A percentile compares a stretch with the other conserved stretches of the same genome.
phyloP scores from a whole-genome alignment of 2,113 vertebrate species.

The Anarrhichthys ocellatus region DNA sequence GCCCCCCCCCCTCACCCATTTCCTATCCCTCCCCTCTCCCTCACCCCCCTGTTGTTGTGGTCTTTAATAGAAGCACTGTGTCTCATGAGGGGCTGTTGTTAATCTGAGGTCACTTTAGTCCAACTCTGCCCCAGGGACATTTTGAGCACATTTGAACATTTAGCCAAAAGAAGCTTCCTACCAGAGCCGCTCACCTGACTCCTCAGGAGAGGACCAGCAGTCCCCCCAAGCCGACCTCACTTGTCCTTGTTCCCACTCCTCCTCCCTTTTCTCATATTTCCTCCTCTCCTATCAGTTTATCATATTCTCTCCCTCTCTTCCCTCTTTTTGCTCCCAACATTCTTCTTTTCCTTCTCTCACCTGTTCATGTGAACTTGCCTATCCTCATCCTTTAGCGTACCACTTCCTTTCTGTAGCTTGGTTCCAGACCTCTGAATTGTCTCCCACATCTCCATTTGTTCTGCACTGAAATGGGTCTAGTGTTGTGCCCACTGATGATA shows the following conservation, averaged over 20 bases:
- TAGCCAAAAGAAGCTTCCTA: conserved; percentile 4
- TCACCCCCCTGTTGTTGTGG: conserved; percentile 45
- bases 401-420: background rate
- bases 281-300: background rate
- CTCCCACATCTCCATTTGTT: background rate
- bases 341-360: background rate
- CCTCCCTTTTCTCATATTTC: conserved; percentile 5
- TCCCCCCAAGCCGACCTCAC: background rate
- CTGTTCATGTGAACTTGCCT: background rate
- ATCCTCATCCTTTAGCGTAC: background rate
- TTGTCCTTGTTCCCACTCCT: conserved; percentile 8
- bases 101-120: conserved; percentile 50
- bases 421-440: background rate
- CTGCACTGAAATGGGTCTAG: background rate
- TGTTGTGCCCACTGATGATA: background rate
- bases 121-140: conserved; percentile 19
- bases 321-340: background rate
- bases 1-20: conserved; percentile 33
- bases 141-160: conserved; percentile 13
- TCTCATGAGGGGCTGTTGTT: conserved; percentile 65
- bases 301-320: background rate
- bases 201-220: conserved; percentile 17
- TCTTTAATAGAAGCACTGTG: conserved; percentile 73
- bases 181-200: background rate
- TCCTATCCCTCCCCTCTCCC: conserved; percentile 31